These are phyloP conservation scores for Ciconia stormi DNA, from an alignment of 2,113 vertebrate genomes.

Conservation along the genomic window DNA sequence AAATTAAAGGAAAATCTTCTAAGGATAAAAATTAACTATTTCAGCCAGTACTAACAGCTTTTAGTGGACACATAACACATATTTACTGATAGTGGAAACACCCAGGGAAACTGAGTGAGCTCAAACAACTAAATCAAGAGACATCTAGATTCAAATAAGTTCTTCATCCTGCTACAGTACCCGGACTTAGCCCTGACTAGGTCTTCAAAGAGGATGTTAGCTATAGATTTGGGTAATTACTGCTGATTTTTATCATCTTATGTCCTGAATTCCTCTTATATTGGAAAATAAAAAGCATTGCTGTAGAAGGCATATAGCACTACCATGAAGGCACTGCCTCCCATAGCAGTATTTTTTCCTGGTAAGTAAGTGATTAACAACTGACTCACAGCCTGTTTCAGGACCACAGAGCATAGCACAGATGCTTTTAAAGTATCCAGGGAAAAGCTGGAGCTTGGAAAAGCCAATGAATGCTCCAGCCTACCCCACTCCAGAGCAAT, in stretches of 20 bases:
- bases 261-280: rapidly evolving
- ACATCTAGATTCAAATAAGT: rapidly evolving
- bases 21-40: background rate
- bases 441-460: background rate
- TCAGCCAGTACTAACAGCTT: background rate
- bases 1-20: background rate
- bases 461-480: background rate
- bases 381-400: background rate
- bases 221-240: background rate
- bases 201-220: too few species aligned
- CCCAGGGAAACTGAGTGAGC: rapidly evolving
- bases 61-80: background rate
- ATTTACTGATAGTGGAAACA: background rate
- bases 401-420: background rate
- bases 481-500: background rate
- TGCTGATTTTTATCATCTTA: background rate
- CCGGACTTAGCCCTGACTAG: rapidly evolving
- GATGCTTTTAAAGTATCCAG: background rate
- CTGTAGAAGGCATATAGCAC: background rate
- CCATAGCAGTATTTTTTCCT: background rate
- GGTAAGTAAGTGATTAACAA: background rate
- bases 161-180: background rate
- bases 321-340: rapidly evolving
- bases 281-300: background rate
- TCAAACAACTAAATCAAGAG: background rate